Conservation (phyloP, 2,888 invertebrate genomes). For the Tiphia femorata region DNA sequence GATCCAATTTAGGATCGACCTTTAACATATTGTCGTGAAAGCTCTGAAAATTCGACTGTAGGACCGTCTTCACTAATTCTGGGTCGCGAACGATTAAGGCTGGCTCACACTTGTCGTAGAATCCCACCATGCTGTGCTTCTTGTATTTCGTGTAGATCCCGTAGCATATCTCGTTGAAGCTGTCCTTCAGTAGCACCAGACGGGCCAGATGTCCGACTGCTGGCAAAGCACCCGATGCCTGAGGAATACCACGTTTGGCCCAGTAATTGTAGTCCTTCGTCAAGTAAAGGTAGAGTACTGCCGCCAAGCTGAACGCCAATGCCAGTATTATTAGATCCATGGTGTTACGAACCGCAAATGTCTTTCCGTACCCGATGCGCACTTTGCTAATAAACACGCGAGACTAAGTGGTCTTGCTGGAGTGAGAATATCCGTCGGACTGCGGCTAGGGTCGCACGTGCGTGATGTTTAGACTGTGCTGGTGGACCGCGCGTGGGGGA, state of each 20-base stretch:
- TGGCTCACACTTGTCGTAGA: constrained; percentile 27
- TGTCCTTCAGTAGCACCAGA: background rate
- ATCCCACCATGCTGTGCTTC: constrained; percentile 23
- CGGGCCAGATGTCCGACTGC: constrained; percentile 29
- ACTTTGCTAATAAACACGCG: too few relatives aligned
- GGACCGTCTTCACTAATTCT: constrained; percentile 47
- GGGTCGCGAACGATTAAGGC: constrained; percentile 50
- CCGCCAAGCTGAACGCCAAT: background rate
- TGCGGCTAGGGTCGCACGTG: too few relatives aligned
- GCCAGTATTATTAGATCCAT: too few relatives aligned
- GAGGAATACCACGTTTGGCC: constrained; percentile 31
- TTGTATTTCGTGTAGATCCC: constrained; percentile 7
- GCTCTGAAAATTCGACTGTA: constrained; percentile 48
- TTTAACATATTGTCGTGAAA: constrained; percentile 43
- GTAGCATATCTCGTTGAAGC: constrained; percentile 8
- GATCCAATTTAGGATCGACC: constrained; percentile 40
- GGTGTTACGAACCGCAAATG: too few relatives aligned
- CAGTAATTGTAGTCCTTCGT: constrained; percentile 23
- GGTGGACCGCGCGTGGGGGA: too few relatives aligned
- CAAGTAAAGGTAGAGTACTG: background rate
- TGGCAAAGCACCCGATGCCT: constrained; percentile 19
- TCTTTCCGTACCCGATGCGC: too few relatives aligned
- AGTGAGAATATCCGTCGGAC: too few relatives aligned
- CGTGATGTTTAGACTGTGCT: too few relatives aligned
- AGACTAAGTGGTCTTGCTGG: too few relatives aligned